These are phyloP conservation scores for Neosilurus hyrtlii DNA, from an alignment of 2,797 vertebrate genomes.

Conservation along the genomic window DNA sequence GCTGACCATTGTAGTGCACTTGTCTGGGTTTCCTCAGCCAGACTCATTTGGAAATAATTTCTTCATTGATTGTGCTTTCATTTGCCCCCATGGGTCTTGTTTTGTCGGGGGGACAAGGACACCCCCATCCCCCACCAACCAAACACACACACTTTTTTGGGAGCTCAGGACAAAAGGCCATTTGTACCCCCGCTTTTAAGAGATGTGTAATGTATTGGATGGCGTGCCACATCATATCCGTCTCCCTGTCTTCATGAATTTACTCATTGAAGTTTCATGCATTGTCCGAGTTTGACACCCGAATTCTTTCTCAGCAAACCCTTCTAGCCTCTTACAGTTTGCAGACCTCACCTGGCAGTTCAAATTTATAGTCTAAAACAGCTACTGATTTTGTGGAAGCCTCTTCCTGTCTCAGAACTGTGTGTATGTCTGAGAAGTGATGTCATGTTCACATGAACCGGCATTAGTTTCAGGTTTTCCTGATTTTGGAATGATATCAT, in stretches of 20 bases:
- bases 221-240: too few relatives aligned
- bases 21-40: conserved; percentile 38
- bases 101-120: too few relatives aligned
- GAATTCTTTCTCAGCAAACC: too few relatives aligned
- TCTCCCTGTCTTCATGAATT: too few relatives aligned
- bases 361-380: conserved; percentile 52
- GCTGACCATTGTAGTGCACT: conserved; percentile 43
- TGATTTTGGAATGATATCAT: not conserved
- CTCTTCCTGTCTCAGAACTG: not conserved
- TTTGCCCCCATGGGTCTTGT: conserved; percentile 45
- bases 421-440: not conserved
- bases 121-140: too few relatives aligned
- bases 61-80: conserved; percentile 54
- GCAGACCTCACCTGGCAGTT: conserved; percentile 64
- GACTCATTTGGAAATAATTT: conserved; percentile 68
- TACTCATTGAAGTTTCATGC: too few relatives aligned
- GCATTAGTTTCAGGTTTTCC: not conserved
- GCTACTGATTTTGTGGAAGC: conserved; percentile 1
- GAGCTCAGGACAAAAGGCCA: too few relatives aligned
- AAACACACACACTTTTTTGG: too few relatives aligned
- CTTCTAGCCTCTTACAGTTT: conserved; percentile 61
- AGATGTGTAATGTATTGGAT: too few relatives aligned
- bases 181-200: too few relatives aligned
- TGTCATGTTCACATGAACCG: not conserved
- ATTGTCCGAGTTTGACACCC: too few relatives aligned